Evolutionary conservation across 2,888 invertebrate genomes (phyloP).

Genomic region (Cheilosia pagana): DNA sequence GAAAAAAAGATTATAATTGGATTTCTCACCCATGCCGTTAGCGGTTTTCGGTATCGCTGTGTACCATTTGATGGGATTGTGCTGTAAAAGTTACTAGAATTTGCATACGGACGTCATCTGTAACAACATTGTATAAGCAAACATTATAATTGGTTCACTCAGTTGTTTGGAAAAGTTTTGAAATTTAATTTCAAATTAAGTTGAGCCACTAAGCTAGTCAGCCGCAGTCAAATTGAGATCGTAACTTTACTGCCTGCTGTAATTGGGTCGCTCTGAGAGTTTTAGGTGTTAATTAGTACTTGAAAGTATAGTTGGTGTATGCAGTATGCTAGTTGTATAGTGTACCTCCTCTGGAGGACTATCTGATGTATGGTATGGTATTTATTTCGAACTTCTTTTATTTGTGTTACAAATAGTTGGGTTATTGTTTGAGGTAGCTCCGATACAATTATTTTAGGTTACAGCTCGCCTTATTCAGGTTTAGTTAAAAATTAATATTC

Average conservation of each 20-base stretch:
- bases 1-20: slow-evolving; percentile 38
- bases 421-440: too few species aligned
- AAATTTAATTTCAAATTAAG: slow-evolving; percentile 66
- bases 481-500: too few species aligned
- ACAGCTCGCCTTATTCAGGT: too few species aligned
- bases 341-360: not conserved
- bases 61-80: slow-evolving; percentile 40
- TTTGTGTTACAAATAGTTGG: too few species aligned
- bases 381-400: not conserved
- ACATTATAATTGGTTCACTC: slow-evolving; percentile 11
- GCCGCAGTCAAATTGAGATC: slow-evolving; percentile 42
- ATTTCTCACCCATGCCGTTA: slow-evolving; percentile 46
- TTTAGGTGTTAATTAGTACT: slow-evolving; percentile 41
- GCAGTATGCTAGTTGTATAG: not conserved
- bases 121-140: slow-evolving; percentile 1
- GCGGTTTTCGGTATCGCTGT: slow-evolving; percentile 32
- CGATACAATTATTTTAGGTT: too few species aligned
- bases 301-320: slow-evolving; percentile 39
- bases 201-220: slow-evolving; percentile 52
- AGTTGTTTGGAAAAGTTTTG: slow-evolving; percentile 27
- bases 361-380: not conserved
- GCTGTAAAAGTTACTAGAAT: slow-evolving; percentile 20
- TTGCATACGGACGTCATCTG: slow-evolving; percentile 12
- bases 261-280: slow-evolving; percentile 15
- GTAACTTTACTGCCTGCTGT: slow-evolving; percentile 14